Evolutionary conservation across 2,113 vertebrate species (phyloP).

Genomic region (Ammospiza nelsoni): DNA sequence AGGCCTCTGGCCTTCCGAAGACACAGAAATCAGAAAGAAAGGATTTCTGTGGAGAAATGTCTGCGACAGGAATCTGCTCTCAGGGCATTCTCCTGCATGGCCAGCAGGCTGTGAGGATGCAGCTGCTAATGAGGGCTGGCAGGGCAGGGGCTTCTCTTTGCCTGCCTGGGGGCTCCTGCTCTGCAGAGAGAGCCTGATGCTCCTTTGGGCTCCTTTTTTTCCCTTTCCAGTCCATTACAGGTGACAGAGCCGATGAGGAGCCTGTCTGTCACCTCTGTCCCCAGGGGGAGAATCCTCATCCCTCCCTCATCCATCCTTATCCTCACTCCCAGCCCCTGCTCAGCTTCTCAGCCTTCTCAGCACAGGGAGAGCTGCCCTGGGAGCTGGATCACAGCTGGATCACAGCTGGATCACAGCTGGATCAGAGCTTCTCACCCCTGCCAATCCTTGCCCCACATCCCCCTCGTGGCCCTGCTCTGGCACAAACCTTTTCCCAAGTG

Average conservation of each 20-base stretch:
- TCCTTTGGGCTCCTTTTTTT: slow-evolving; percentile 70
- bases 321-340: neutral
- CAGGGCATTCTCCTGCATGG: neutral
- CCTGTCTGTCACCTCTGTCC: slow-evolving; percentile 64
- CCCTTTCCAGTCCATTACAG: slow-evolving; percentile 87
- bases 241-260: slow-evolving; percentile 73
- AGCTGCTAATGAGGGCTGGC: slow-evolving; percentile 12
- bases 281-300: neutral
- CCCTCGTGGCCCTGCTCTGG: neutral
- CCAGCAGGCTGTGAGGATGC: neutral
- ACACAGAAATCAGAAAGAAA: too few relatives aligned
- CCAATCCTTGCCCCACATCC: neutral
- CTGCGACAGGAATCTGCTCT: neutral
- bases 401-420: neutral
- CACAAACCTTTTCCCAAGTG: neutral
- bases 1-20: too few relatives aligned
- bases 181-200: slow-evolving; percentile 48
- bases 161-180: neutral
- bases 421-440: neutral
- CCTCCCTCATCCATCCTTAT: neutral
- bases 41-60: too few relatives aligned
- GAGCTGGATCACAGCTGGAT: neutral
- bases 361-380: neutral
- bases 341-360: rapidly evolving
- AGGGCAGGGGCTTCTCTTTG: slow-evolving; percentile 11